These are phyloP conservation scores for Heterodera schachtii DNA, from an alignment of 1,140 invertebrate species.

Conservation along the genomic window DNA sequence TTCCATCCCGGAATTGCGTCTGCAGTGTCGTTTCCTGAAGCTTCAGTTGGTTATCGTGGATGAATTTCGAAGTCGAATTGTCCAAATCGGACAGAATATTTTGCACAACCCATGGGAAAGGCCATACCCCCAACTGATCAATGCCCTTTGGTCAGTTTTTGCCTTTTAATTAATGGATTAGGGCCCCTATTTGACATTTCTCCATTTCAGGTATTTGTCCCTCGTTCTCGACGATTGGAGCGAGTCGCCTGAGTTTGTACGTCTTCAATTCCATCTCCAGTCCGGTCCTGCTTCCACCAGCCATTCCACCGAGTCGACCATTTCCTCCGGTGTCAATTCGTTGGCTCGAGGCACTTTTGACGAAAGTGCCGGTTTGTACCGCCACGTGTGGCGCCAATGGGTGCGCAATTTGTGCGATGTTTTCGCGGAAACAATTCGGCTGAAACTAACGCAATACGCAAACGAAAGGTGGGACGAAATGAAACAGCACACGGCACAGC, in stretches of 20 bases:
- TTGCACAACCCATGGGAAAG: conserved; percentile 24
- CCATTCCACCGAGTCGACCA: conserved; percentile 16
- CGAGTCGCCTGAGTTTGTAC: conserved; percentile 43
- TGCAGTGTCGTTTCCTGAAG: conserved; percentile 47
- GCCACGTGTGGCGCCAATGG: conserved; percentile 48
- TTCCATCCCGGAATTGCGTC: conserved; percentile 42
- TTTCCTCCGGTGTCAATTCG: neutral
- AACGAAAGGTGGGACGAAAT: conserved; percentile 35
- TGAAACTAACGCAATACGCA: conserved; percentile 32
- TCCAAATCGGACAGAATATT: conserved; percentile 31
- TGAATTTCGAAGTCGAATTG: conserved; percentile 49
- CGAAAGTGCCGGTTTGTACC: conserved; percentile 43
- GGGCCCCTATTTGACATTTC: too few species aligned
- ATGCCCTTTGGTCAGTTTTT: conserved; percentile 30
- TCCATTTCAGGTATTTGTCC: conserved; percentile 39
- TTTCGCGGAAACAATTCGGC: conserved; percentile 40
- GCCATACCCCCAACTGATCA: conserved; percentile 48
- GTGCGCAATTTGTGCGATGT: conserved; percentile 31
- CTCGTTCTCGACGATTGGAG: conserved; percentile 53
- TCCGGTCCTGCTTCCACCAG: neutral
- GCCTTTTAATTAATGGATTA: neutral
- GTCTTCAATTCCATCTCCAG: conserved; percentile 33
- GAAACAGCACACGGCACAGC: conserved; percentile 28
- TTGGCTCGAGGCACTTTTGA: conserved; percentile 45
- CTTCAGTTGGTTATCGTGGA: conserved; percentile 50